phyloP scores from a whole-genome alignment of 2,797 vertebrate species.

The Brachyalestes nurse region DNA sequence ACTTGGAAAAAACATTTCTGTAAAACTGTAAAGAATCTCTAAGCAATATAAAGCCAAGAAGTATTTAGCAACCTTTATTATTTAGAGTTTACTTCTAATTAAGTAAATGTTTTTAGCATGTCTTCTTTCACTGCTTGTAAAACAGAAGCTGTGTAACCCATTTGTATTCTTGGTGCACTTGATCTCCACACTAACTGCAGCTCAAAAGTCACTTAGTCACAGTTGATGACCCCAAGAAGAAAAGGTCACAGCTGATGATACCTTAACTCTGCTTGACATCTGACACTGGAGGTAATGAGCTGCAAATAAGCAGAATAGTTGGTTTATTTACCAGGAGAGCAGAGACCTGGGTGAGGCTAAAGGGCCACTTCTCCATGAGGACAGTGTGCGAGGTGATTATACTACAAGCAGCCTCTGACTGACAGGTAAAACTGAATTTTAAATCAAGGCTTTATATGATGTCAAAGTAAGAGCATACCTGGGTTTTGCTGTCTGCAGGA shows the following conservation, averaged over 20 bases:
- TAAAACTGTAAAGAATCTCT: no score
- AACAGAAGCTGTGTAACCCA: background rate
- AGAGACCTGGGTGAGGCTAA: constrained; percentile 9
- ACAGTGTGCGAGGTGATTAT: constrained; percentile 14
- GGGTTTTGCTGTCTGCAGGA: background rate
- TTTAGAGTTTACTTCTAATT: background rate
- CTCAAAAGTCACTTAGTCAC: constrained; percentile 13
- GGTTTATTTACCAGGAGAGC: constrained; percentile 33
- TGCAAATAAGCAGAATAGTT: constrained; percentile 27
- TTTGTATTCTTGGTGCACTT: constrained; percentile 5
- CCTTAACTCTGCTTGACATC: constrained; percentile 15
- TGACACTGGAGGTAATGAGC: constrained; percentile 34
- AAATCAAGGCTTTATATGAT: background rate
- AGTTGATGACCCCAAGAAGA: constrained; percentile 19
- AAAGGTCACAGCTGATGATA: constrained; percentile 27
- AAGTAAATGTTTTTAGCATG: background rate
- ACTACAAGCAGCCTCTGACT: constrained; percentile 6
- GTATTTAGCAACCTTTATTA: background rate
- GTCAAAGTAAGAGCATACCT: background rate
- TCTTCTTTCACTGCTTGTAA: no score
- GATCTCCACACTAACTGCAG: background rate
- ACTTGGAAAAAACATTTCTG: no score
- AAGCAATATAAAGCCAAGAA: background rate
- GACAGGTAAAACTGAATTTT: constrained; percentile 33
- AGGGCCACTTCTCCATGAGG: constrained; percentile 20